These are phyloP conservation scores for Belgica antarctica DNA, from an alignment of 2,888 invertebrate species.

Conservation along the genomic window DNA sequence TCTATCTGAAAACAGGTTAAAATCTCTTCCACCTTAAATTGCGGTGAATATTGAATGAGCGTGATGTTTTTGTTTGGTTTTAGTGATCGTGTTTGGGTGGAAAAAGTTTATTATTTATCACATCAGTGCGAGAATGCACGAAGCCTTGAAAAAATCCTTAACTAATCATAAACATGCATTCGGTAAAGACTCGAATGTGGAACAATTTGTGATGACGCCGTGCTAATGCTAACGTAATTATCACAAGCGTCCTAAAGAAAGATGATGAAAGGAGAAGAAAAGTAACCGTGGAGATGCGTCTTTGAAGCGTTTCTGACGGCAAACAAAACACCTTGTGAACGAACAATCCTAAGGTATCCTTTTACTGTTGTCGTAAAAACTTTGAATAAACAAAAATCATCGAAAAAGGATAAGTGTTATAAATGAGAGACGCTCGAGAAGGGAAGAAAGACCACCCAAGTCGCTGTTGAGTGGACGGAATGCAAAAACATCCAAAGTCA, in stretches of 20 bases:
- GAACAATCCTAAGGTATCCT: constrained; percentile 26
- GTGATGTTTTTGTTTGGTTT: no score
- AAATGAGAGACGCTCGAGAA: constrained; percentile 28
- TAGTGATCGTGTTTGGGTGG: no score
- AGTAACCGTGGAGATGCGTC: neutral
- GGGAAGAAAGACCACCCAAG: constrained; percentile 33
- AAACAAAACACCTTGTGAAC: constrained; percentile 41
- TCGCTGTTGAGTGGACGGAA: neutral
- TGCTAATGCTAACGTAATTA: constrained; percentile 45
- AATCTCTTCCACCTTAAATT: no score
- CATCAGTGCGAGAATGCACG: no score
- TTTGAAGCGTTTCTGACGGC: constrained; percentile 20
- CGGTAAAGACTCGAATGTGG: no score
- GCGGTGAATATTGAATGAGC: no score
- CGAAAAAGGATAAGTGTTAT: constrained; percentile 31
- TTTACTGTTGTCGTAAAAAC: constrained; percentile 34
- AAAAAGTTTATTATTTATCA: no score
- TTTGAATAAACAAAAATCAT: constrained; percentile 27
- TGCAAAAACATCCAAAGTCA: no score
- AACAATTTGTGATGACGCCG: constrained; percentile 31
- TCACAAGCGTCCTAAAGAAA: constrained; percentile 32
- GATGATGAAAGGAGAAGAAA: neutral
- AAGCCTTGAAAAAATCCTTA: no score
- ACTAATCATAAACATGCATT: no score
- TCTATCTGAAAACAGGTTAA: no score